Conservation (phyloP, 2,888 invertebrate genomes). For the Empis stercorea region DNA sequence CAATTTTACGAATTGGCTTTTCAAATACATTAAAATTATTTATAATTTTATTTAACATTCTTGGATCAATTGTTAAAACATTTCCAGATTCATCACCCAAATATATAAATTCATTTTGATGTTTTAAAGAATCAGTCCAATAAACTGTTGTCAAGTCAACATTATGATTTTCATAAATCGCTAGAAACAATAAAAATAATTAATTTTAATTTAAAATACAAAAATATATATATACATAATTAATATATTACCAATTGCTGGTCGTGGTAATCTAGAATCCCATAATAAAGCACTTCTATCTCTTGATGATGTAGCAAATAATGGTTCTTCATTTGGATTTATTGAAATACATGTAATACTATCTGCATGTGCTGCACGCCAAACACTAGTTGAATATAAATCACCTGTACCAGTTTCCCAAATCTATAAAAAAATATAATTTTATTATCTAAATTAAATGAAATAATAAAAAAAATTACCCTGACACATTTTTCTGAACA, state of each 20-base stretch:
- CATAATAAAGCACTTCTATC: conserved; percentile 14
- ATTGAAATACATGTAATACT: conserved; percentile 11
- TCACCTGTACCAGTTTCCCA: conserved; percentile 32
- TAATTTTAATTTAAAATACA: background rate
- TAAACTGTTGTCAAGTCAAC: conserved; percentile 10
- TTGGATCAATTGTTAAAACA: conserved; percentile 8
- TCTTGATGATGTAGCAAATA: conserved; percentile 11
- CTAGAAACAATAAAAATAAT: conserved; percentile 2
- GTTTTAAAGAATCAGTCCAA: conserved; percentile 6
- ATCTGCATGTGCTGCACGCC: conserved; percentile 14
- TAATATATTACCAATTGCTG: conserved; percentile 10
- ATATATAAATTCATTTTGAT: conserved; percentile 3
- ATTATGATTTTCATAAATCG: conserved; percentile 8
- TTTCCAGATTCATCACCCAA: conserved; percentile 13
- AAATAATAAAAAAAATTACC: conserved; percentile 11
- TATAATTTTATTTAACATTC: conserved; percentile 10
- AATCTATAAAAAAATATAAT: conserved; percentile 16
- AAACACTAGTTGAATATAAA: conserved; percentile 17
- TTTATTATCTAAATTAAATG: background rate
- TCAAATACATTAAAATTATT: conserved; percentile 3
- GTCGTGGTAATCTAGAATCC: conserved; percentile 11
- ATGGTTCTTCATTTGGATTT: background rate
- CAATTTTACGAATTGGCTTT: conserved; percentile 10
- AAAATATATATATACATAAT: too few relatives aligned
- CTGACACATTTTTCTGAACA: conserved; percentile 26